phyloP scores from a whole-genome alignment of 2,888 invertebrate species.

The Microplitis deprimator region DNA sequence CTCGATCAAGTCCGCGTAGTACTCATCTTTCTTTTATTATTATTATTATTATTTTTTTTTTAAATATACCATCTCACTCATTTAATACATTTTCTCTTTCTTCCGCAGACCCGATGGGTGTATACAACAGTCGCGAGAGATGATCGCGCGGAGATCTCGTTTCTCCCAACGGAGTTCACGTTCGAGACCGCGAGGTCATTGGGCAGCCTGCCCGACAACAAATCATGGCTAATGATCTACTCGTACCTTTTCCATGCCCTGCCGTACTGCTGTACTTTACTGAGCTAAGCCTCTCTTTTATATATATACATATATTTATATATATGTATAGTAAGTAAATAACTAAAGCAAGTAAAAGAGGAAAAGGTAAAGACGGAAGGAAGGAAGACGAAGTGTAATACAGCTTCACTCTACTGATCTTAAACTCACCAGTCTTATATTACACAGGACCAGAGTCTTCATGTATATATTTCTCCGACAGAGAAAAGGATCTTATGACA shows the following conservation, averaged over 20 bases:
- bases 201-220: constrained; percentile 71
- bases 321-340: constrained; percentile 13
- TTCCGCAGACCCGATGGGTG: constrained; percentile 43
- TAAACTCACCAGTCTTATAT: constrained; percentile 2
- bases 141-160: constrained; percentile 54
- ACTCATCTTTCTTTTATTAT: background rate
- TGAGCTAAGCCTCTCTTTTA: constrained; percentile 30
- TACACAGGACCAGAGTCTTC: background rate
- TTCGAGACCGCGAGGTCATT: constrained; percentile 67
- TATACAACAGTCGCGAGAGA: constrained; percentile 46
- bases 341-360: constrained; percentile 7
- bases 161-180: constrained; percentile 51
- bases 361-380: constrained; percentile 28
- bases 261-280: constrained; percentile 65
- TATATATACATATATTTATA: constrained; percentile 15
- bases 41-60: background rate
- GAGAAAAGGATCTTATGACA: constrained; percentile 25
- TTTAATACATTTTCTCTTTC: constrained; percentile 14
- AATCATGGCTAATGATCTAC: constrained; percentile 72
- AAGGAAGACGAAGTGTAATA: constrained; percentile 37
- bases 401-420: constrained; percentile 26
- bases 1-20: constrained; percentile 14
- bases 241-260: constrained; percentile 59
- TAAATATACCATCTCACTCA: constrained; percentile 2
- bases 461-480: background rate